Evolutionary conservation across 2,888 invertebrate species (phyloP).

Genomic region (Drosophila robusta): DNA sequence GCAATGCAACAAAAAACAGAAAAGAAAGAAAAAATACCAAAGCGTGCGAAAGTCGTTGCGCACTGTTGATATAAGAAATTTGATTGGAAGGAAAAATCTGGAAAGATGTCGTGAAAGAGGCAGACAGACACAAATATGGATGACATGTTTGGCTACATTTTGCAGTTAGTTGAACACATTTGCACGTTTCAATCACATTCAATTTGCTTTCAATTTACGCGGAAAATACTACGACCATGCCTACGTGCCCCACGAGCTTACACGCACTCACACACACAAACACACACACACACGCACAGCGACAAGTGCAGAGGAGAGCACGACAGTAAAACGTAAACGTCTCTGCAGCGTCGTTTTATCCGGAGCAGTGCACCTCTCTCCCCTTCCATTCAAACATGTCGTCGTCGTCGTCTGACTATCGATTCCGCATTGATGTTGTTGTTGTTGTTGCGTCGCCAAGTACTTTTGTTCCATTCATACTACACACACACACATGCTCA

Average conservation of each 20-base stretch:
- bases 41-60: conserved; percentile 70
- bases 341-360: conserved; percentile 52
- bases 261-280: conserved; percentile 13
- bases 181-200: conserved; percentile 59
- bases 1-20: conserved; percentile 42
- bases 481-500: conserved; percentile 38
- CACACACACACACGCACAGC: conserved; percentile 3
- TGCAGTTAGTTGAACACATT: conserved; percentile 27
- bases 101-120: conserved; percentile 39
- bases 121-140: conserved; percentile 25
- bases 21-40: conserved; percentile 50
- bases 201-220: conserved; percentile 78
- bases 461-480: conserved; percentile 78
- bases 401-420: conserved; percentile 64
- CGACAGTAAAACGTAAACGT: conserved; percentile 50
- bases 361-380: conserved; percentile 39
- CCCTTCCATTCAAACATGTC: conserved; percentile 28
- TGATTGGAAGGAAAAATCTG: conserved; percentile 41
- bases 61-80: conserved; percentile 53
- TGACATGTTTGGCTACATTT: conserved; percentile 33
- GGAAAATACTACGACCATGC: conserved; percentile 74
- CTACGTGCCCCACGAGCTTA: conserved; percentile 64
- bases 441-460: conserved; percentile 58
- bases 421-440: conserved; percentile 66
- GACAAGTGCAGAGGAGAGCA: conserved; percentile 23